These are phyloP conservation scores for Drosophila nebulosa DNA, from an alignment of 1,140 invertebrate genomes.

Conservation along the genomic window DNA sequence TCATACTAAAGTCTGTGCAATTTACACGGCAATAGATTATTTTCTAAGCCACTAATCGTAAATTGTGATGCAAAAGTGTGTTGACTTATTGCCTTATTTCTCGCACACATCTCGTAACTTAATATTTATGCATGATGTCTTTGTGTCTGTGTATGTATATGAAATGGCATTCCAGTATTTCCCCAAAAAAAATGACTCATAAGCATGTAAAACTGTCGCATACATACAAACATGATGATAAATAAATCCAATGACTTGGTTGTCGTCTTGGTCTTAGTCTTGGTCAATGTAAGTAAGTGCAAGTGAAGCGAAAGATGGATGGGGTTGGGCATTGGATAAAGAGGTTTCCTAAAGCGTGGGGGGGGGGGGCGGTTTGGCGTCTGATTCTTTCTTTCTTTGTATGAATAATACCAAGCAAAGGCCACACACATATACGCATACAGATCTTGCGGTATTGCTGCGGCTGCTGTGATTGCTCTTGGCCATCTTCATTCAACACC, in stretches of 20 bases:
- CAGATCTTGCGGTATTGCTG: slow-evolving; percentile 22
- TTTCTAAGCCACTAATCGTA: no score
- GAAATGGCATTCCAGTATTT: not conserved
- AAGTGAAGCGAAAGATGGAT: slow-evolving; percentile 19
- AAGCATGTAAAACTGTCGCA: slow-evolving; percentile 8
- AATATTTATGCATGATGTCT: not conserved
- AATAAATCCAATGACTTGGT: not conserved
- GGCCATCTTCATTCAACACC: slow-evolving; percentile 41
- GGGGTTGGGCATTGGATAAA: not conserved
- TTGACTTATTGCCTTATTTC: not conserved
- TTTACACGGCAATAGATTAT: no score
- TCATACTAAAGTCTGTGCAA: no score
- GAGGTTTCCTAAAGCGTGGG: not conserved
- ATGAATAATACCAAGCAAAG: slow-evolving; percentile 34
- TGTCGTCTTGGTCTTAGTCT: not conserved
- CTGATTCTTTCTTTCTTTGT: slow-evolving; percentile 51
- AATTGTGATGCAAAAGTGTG: no score
- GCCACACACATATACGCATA: slow-evolving; percentile 52
- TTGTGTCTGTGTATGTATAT: not conserved
- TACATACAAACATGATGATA: slow-evolving; percentile 1
- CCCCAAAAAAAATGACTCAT: slow-evolving; percentile 15
- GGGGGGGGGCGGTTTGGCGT: slow-evolving; percentile 21
- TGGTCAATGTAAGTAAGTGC: not conserved
- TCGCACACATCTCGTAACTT: not conserved
- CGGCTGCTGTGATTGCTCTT: slow-evolving; percentile 14